Evolutionary conservation across 2,888 invertebrate species (phyloP), one percentile per base, ranked within the genome.

Genomic region (Philereme transversata): DNA sequence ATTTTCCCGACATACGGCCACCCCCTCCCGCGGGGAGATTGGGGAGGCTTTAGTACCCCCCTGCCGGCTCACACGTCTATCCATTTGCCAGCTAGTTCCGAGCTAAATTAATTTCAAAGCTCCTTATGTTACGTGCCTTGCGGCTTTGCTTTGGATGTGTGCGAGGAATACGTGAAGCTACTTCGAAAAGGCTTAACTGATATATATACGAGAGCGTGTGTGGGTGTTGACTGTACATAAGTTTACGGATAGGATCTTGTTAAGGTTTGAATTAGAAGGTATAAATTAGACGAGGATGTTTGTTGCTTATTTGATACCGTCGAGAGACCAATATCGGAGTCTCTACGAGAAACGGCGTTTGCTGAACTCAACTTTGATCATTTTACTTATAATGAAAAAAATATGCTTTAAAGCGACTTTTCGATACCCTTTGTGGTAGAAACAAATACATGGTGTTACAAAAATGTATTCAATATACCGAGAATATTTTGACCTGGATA

Each of bases 71-170:
- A 91, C 91, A 91, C 92, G 92, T 92, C 92, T 92, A 92, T 92
- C 92, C 92, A 92, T 92, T 92, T 92, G 91, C 92, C 89, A 91
- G 92, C 92, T 92, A 92, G 92, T 92, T 92, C 92, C 90, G 87
- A 89, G 91, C 92, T 92, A 92, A 92, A 92, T 92, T 92, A 92
- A 92, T 92, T 92, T 92, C 91, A 89, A 92, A 92, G 92, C 92
- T 91, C 91, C 92, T 92, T 92, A 92, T 90, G 92, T 90, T 92
- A 90, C 92, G 92, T 91, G 90, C 92, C 91, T 90, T 92, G 91
- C 89, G 92, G 92, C 90, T 91, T 91, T 88, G 76, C 74, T 76
- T 58, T 78, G 74, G 67, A 73, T 88, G 89, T 90, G 90, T 89
- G 90, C 63, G 88, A 81, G 63, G 60, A 71, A 75, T 82, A 64